These are phyloP conservation scores for Neosilurus mollespiculum DNA, from an alignment of 2,797 vertebrate species.

Conservation along the genomic window DNA sequence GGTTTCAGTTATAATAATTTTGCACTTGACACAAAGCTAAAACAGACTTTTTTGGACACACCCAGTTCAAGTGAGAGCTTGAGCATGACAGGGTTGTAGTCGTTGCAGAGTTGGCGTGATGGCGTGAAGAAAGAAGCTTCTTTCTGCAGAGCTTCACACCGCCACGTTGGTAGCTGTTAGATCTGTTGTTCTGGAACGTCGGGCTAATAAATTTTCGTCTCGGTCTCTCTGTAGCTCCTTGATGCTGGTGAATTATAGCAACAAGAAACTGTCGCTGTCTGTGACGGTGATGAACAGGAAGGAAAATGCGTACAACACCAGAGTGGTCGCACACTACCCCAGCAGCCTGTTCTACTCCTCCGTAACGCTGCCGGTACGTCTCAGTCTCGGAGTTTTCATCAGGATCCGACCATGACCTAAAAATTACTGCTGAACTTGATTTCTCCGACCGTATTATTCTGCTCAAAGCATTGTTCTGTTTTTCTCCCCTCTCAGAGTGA, in stretches of 20 bases:
- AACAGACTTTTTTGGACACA: not conserved
- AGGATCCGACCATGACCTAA: not conserved
- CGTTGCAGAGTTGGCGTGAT: too few relatives aligned
- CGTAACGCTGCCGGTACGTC: constrained; percentile 70
- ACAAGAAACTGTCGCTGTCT: constrained; percentile 71
- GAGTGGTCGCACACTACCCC: constrained; percentile 73
- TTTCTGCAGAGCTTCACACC: not conserved
- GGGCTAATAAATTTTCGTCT: not conserved
- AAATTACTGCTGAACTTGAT: not conserved
- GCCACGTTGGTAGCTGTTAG: not conserved
- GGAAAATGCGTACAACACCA: constrained; percentile 82
- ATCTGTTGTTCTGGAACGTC: not conserved
- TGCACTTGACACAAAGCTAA: not conserved
- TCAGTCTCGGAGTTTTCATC: not conserved
- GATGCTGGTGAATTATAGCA: constrained; percentile 77
- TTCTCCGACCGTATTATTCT: not conserved
- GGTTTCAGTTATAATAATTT: not conserved
- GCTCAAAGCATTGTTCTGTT: not conserved
- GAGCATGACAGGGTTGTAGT: not conserved
- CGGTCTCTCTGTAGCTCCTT: constrained; percentile 62
- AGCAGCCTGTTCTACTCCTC: constrained; percentile 83
- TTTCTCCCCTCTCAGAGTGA: constrained; percentile 65
- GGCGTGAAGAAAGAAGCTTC: not conserved
- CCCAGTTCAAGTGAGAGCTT: not conserved
- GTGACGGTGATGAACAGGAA: constrained; percentile 75